A percentile compares a stretch with the other conserved stretches of the same genome.
phyloP scores from a whole-genome alignment of 2,888 invertebrate species.

The Anaspis maculata region DNA sequence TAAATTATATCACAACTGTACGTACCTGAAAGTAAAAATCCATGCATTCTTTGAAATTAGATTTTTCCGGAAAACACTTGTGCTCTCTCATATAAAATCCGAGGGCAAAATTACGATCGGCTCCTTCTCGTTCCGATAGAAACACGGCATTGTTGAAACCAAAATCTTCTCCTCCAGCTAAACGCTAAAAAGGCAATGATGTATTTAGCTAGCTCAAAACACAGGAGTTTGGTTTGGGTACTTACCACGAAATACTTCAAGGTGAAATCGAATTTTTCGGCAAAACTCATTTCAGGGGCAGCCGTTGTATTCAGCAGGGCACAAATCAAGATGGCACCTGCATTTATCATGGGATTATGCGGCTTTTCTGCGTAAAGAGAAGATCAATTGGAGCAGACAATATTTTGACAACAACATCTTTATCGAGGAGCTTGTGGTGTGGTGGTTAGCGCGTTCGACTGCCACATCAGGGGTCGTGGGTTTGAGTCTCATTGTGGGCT shows the following conservation, averaged over 20 bases:
- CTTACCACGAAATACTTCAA: conserved; percentile 73
- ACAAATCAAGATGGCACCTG: conserved; percentile 94
- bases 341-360: conserved; percentile 98
- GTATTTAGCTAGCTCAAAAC: too few species aligned
- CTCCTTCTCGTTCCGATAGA: conserved; percentile 92
- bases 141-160: conserved; percentile 96
- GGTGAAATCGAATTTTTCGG: conserved; percentile 88
- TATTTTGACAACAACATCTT: too few species aligned
- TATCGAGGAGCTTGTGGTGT: too few species aligned
- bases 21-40: conserved; percentile 94
- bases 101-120: conserved; percentile 93
- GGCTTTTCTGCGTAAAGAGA: conserved; percentile 96
- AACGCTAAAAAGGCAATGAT: conserved; percentile 46
- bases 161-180: conserved; percentile 82
- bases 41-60: conserved; percentile 86
- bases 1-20: too few species aligned
- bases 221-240: too few species aligned
- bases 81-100: conserved; percentile 97
- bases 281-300: conserved; percentile 80
- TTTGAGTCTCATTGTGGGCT: too few species aligned
- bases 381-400: too few species aligned
- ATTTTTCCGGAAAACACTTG: conserved; percentile 89
- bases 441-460: too few species aligned
- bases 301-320: conserved; percentile 76
- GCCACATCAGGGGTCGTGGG: too few species aligned